phyloP scores from a whole-genome alignment of 2,113 vertebrate genomes.

The Apistogramma diplotaenia region DNA sequence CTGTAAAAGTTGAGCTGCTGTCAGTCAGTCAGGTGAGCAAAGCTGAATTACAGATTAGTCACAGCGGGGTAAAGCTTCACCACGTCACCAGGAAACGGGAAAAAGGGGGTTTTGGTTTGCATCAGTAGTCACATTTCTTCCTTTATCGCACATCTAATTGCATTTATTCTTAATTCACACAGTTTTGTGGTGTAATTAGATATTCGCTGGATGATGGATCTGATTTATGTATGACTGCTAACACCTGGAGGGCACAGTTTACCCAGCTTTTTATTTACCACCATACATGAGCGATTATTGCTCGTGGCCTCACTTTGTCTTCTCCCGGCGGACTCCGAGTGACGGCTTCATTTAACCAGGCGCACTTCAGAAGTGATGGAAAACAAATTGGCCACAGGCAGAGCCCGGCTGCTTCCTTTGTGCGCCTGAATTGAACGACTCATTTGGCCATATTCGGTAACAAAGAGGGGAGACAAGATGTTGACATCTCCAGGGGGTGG shows the following conservation, averaged over 20 bases:
- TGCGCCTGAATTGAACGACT: conserved; percentile 44
- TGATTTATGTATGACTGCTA: background rate
- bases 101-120: background rate
- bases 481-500: conserved; percentile 48
- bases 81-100: background rate
- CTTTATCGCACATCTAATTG: no score
- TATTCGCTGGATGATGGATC: background rate
- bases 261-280: conserved; percentile 19
- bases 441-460: conserved; percentile 49
- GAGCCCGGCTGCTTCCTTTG: conserved; percentile 33
- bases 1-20: fast-evolving
- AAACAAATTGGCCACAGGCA: conserved; percentile 65
- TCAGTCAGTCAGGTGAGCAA: background rate
- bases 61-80: background rate
- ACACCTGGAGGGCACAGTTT: conserved; percentile 7
- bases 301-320: conserved; percentile 39
- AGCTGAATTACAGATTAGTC: background rate
- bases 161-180: background rate
- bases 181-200: background rate
- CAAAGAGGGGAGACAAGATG: conserved; percentile 52
- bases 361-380: conserved; percentile 45
- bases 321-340: background rate
- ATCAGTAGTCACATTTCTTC: background rate
- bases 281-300: conserved; percentile 38
- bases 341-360: conserved; percentile 54